phyloP scores from a whole-genome alignment of 1,140 invertebrate species.

The Planococcus citri region DNA sequence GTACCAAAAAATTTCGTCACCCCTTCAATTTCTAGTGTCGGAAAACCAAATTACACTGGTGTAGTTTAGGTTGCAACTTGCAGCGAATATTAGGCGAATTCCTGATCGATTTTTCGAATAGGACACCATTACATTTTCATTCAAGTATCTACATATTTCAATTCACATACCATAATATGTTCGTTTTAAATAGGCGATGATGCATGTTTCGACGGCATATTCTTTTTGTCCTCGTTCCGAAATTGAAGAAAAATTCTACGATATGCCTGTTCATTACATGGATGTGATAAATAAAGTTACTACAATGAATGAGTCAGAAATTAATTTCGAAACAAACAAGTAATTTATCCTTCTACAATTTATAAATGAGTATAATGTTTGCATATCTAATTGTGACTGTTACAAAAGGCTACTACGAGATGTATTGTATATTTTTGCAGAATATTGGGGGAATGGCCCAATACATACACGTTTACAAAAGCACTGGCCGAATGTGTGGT shows the following conservation, averaged over 20 bases:
- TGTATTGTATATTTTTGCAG: too few species aligned
- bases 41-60: too few species aligned
- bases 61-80: too few species aligned
- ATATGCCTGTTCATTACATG: constrained; percentile 16
- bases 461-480: constrained; percentile 78
- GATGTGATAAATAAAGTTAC: constrained; percentile 23
- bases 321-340: background rate
- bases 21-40: too few species aligned
- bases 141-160: too few species aligned
- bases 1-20: too few species aligned
- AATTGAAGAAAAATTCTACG: constrained; percentile 37
- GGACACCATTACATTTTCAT: too few species aligned
- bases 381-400: background rate
- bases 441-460: constrained; percentile 52
- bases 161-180: background rate
- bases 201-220: constrained; percentile 54
- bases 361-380: background rate
- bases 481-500: constrained; percentile 63
- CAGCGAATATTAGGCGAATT: too few species aligned
- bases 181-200: constrained; percentile 36
- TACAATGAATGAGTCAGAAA: constrained; percentile 34
- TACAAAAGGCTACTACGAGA: too few species aligned
- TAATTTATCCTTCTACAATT: background rate
- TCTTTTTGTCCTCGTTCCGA: constrained; percentile 44
- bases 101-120: too few species aligned